phyloP scores from a whole-genome alignment of 2,888 invertebrate genomes.

The Thyatira batis region DNA sequence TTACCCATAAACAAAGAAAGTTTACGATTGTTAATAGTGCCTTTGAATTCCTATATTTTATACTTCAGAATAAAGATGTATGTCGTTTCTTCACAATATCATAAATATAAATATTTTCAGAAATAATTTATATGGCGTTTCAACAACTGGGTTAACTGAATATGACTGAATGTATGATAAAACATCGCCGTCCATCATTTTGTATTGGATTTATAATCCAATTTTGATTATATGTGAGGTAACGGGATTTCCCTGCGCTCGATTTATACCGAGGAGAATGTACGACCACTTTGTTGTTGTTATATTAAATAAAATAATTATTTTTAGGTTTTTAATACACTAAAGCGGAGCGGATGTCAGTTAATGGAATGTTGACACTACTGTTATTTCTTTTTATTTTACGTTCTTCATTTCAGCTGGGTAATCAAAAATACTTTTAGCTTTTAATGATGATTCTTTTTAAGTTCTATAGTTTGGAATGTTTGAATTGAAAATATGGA shows the following conservation, averaged over 20 bases:
- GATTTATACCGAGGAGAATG: background rate
- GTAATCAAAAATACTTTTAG: background rate
- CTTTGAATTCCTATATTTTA: too few relatives aligned
- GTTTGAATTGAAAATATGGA: too few relatives aligned
- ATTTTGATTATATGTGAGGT: conserved; percentile 37
- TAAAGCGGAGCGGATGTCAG: conserved; percentile 1
- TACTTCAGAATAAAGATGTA: too few relatives aligned
- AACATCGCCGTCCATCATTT: conserved; percentile 48
- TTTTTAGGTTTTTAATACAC: background rate
- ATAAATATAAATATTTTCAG: background rate
- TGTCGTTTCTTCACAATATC: too few relatives aligned
- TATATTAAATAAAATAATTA: conserved; percentile 22
- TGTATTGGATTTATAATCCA: conserved; percentile 37
- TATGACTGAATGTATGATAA: conserved; percentile 37
- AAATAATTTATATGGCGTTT: conserved; percentile 27
- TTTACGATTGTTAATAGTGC: too few relatives aligned
- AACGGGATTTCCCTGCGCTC: conserved; percentile 32
- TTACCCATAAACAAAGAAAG: too few relatives aligned
- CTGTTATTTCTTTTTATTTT: background rate
- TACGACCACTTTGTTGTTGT: background rate
- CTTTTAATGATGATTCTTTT: background rate
- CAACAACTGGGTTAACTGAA: conserved; percentile 59
- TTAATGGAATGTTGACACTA: background rate
- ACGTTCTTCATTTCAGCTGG: background rate
- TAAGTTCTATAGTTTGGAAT: too few relatives aligned